Conservation (phyloP, 1,140 invertebrate species). For the Goniozus legneri region DNA sequence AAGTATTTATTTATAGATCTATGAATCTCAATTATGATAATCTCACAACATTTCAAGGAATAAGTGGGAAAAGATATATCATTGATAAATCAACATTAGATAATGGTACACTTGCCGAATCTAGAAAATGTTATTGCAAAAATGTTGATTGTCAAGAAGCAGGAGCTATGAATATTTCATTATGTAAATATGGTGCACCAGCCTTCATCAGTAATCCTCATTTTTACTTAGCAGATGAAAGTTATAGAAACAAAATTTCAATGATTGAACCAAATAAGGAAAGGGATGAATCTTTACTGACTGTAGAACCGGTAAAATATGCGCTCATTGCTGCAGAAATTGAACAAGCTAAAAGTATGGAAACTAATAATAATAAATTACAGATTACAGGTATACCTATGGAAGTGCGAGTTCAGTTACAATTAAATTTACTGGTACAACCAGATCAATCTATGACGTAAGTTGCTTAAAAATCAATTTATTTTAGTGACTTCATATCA, state of each 20-base stretch:
- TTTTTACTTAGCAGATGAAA: constrained; percentile 75
- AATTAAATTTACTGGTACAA: constrained; percentile 70
- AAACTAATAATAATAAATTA: constrained; percentile 10
- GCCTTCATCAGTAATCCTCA: constrained; percentile 83
- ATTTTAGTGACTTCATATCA: background rate
- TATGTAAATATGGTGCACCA: constrained; percentile 71
- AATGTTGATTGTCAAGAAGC: constrained; percentile 48
- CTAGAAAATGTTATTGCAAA: constrained; percentile 57
- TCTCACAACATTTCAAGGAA: constrained; percentile 44
- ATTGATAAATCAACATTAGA: constrained; percentile 63
- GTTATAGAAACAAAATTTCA: constrained; percentile 60
- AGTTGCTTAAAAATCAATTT: constrained; percentile 29
- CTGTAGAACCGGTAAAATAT: constrained; percentile 72
- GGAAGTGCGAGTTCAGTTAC: constrained; percentile 63
- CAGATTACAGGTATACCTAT: constrained; percentile 67
- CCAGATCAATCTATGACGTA: constrained; percentile 58
- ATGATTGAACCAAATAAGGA: constrained; percentile 69
- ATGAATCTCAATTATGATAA: constrained; percentile 44
- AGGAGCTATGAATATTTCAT: constrained; percentile 66
- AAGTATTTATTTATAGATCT: constrained; percentile 28
- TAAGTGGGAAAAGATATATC: constrained; percentile 61
- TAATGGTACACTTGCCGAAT: constrained; percentile 64
- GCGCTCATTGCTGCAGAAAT: too few relatives aligned
- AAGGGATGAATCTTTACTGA: constrained; percentile 67
- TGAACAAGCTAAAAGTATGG: too few relatives aligned